phyloP scores from a whole-genome alignment of 1,140 invertebrate genomes.

The Cyphomyrmex costatus region DNA sequence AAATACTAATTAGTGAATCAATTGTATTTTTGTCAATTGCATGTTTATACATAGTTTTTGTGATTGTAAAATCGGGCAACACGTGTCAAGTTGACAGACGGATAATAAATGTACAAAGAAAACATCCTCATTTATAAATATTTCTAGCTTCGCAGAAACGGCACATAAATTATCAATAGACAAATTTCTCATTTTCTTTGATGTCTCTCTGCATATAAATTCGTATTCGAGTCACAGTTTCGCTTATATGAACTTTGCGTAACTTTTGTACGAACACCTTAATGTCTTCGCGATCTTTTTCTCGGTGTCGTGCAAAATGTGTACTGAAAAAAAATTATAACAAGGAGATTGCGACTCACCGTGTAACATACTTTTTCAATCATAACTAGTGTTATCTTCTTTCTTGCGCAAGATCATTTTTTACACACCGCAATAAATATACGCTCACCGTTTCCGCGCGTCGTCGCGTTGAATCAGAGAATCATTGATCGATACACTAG shows the following conservation, averaged over 20 bases:
- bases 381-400: constrained; percentile 36
- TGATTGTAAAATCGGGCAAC: neutral
- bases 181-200: constrained; percentile 19
- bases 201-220: neutral
- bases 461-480: neutral
- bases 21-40: neutral
- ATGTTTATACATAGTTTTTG: neutral
- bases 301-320: neutral
- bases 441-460: neutral
- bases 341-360: constrained; percentile 1
- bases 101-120: constrained; percentile 22
- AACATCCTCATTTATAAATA: constrained; percentile 21
- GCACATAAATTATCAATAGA: constrained; percentile 35
- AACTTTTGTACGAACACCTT: neutral
- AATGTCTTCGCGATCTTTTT: neutral
- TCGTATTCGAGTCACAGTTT: neutral
- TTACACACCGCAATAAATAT: neutral
- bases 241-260: neutral
- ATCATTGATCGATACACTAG: neutral
- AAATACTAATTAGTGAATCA: neutral
- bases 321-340: neutral
- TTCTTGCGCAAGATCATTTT: constrained; percentile 1
- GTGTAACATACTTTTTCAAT: constrained; percentile 21
- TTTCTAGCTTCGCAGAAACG: constrained; percentile 18
- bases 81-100: neutral